A percentile compares a stretch with the other conserved stretches of the same genome.
phyloP scores from a whole-genome alignment of 2,113 vertebrate species.

The Bombycilla garrulus region DNA sequence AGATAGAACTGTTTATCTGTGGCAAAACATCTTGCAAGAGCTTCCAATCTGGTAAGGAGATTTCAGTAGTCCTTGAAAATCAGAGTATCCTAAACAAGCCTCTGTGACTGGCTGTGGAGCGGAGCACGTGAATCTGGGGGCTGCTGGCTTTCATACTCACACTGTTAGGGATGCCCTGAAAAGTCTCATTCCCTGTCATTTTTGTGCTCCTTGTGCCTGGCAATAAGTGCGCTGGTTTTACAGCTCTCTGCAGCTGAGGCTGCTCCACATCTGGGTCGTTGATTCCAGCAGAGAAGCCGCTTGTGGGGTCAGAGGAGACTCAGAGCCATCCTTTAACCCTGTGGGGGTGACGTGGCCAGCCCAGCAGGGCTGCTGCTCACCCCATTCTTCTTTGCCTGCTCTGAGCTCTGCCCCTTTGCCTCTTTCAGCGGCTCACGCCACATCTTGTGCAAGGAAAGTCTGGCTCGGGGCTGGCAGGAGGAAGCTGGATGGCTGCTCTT shows the following conservation, averaged over 20 bases:
- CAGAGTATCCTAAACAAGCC: background rate
- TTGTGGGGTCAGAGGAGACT: background rate
- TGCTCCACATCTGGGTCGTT: background rate
- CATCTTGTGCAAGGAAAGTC: conserved; percentile 29
- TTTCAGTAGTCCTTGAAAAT: background rate
- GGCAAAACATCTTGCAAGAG: background rate
- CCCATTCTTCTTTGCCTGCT: background rate
- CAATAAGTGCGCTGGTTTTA: background rate
- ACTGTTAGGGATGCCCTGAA: background rate
- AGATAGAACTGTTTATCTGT: background rate
- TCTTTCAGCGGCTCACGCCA: background rate
- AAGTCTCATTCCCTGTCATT: background rate
- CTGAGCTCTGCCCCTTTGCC: conserved; percentile 29
- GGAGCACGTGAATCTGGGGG: background rate
- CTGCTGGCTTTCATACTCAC: background rate
- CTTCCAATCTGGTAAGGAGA: background rate
- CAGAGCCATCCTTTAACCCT: background rate
- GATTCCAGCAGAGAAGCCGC: background rate
- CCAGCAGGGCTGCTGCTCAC: background rate
- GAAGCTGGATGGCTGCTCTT: conserved; percentile 34
- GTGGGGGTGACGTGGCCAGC: background rate
- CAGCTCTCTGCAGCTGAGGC: background rate
- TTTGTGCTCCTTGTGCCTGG: background rate
- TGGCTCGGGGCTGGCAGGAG: background rate
- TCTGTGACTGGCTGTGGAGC: background rate